A percentile compares a stretch with the other conserved stretches of the same genome.
These are phyloP conservation scores for Manduca sexta DNA, from an alignment of 1,140 invertebrate species.

Conservation along the genomic window DNA sequence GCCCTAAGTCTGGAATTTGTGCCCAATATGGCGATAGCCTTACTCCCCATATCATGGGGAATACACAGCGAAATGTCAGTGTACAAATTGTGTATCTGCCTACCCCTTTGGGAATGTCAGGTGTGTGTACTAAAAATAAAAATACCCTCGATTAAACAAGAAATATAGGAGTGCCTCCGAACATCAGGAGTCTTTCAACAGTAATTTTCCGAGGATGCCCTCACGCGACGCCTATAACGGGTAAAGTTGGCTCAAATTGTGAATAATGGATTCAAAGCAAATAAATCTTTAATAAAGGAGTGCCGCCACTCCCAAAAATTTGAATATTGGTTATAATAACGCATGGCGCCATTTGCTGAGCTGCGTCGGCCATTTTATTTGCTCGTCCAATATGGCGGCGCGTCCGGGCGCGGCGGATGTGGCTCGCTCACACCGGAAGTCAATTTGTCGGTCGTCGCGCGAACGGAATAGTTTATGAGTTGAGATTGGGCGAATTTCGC, in stretches of 20 bases:
- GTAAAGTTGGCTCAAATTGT: neutral
- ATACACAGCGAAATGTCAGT: too few relatives aligned
- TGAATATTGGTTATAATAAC: neutral
- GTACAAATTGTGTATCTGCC: too few relatives aligned
- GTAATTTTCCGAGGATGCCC: too few relatives aligned
- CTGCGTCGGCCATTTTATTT: slow-evolving; percentile 8
- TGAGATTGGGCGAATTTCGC: neutral
- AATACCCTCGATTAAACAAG: too few relatives aligned
- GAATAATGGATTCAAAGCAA: neutral
- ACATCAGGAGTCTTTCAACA: too few relatives aligned
- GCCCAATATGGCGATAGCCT: too few relatives aligned
- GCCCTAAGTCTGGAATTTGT: too few relatives aligned
- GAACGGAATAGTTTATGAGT: slow-evolving; percentile 15
- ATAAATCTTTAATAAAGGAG: neutral
- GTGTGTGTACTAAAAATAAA: too few relatives aligned
- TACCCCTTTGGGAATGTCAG: too few relatives aligned
- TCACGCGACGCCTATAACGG: too few relatives aligned
- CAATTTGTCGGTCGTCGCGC: slow-evolving; percentile 18
- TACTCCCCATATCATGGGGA: too few relatives aligned
- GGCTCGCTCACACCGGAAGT: slow-evolving; percentile 23
- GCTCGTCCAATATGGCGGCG: slow-evolving; percentile 16
- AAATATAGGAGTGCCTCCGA: too few relatives aligned
- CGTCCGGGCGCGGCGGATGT: slow-evolving; percentile 18
- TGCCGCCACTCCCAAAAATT: neutral
- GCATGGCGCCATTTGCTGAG: slow-evolving; percentile 6